phyloP scores from a whole-genome alignment of 35 echinoderm and acorn worm species.

The Hemicentrotus pulcherrimus region DNA sequence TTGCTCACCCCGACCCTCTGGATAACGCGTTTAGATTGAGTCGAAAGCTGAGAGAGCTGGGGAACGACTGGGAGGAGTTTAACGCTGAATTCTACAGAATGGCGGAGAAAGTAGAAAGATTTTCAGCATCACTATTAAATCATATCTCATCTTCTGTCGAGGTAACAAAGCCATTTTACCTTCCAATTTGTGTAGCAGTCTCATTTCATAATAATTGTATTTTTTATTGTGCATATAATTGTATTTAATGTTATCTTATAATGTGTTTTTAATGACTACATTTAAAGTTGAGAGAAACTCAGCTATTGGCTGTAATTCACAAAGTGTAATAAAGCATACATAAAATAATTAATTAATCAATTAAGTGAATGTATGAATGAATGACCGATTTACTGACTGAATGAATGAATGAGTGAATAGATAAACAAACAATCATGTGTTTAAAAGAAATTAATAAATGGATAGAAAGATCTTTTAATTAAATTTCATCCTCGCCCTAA shows the following conservation, averaged over 20 bases:
- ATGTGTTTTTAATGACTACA: too few species aligned
- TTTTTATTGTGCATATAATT: too few species aligned
- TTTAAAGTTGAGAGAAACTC: too few species aligned
- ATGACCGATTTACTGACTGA: neutral
- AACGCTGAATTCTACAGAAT: slow-evolving; percentile 24
- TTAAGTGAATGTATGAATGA: neutral
- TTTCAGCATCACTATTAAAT: slow-evolving; percentile 21
- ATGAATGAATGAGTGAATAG: neutral
- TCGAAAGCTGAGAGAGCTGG: slow-evolving; percentile 5
- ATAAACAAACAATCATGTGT: too few species aligned
- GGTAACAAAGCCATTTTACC: neutral
- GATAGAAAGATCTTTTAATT: too few species aligned
- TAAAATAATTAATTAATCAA: too few species aligned
- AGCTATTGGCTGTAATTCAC: too few species aligned
- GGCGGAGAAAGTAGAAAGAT: slow-evolving; percentile 34
- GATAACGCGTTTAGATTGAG: slow-evolving; percentile 35
- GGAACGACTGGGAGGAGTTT: slow-evolving; percentile 21
- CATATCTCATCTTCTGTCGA: slow-evolving; percentile 20
- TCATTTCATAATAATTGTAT: too few species aligned
- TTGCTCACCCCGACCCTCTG: slow-evolving; percentile 6
- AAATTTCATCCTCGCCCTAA: too few species aligned
- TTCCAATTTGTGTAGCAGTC: neutral
- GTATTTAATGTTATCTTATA: too few species aligned
- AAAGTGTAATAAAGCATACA: too few species aligned
- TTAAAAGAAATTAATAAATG: too few species aligned